Conservation (phyloP, 2,888 invertebrate genomes). For the Callosobruchus maculatus region DNA sequence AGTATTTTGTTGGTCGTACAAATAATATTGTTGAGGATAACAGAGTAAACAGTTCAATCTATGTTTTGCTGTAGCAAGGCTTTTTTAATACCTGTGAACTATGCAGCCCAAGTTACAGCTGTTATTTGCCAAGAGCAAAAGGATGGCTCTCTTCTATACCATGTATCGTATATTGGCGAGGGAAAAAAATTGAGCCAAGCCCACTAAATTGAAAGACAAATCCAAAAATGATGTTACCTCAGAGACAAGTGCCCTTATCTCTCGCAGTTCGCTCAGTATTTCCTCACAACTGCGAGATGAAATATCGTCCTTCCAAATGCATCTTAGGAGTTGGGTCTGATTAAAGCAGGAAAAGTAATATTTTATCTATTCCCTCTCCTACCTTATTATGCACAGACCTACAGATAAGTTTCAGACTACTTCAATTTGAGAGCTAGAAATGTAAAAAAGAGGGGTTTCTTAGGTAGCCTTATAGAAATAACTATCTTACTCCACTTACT, state of each 20-base stretch:
- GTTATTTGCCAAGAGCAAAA: too few relatives aligned
- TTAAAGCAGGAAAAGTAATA: neutral
- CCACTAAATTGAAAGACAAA: too few relatives aligned
- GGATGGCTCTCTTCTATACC: too few relatives aligned
- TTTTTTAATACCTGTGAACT: too few relatives aligned
- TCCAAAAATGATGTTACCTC: neutral
- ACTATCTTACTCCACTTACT: neutral
- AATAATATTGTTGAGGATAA: too few relatives aligned
- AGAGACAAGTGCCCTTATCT: neutral
- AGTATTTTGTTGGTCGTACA: too few relatives aligned
- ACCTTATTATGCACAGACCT: neutral
- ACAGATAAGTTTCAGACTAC: neutral
- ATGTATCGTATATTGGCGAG: too few relatives aligned
- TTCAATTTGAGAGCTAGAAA: neutral
- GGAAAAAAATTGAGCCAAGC: too few relatives aligned
- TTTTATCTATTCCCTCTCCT: neutral
- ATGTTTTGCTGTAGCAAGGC: too few relatives aligned
- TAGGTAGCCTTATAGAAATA: neutral
- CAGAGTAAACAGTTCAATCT: too few relatives aligned
- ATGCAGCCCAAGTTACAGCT: too few relatives aligned
- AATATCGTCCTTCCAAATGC: neutral
- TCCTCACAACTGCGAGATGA: neutral
- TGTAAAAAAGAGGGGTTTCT: neutral
- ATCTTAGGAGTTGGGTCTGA: neutral
- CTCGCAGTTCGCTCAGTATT: neutral